Conservation (phyloP, 2,888 invertebrate species). For the Neoaliturus tenellus region DNA sequence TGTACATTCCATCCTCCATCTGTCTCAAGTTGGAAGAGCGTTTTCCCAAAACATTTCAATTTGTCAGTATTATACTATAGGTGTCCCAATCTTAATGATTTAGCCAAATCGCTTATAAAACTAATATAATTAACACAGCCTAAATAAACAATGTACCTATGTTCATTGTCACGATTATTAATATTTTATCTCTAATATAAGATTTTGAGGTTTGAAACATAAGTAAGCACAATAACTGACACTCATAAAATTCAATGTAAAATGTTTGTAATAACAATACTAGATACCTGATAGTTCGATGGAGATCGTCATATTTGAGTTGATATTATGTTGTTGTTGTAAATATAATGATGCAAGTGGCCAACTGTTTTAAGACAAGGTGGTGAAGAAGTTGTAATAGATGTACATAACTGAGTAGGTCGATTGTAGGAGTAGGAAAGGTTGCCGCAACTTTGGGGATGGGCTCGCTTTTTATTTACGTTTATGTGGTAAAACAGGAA, state of each 20-base stretch:
- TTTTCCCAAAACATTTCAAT: neutral
- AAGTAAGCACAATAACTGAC: too few species aligned
- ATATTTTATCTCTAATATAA: too few species aligned
- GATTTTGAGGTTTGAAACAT: too few species aligned
- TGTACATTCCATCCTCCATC: neutral
- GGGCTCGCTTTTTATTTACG: constrained; percentile 31
- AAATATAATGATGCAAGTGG: neutral
- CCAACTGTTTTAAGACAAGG: neutral
- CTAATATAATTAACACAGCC: too few species aligned
- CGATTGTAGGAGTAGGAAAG: constrained; percentile 29
- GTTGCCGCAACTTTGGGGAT: constrained; percentile 44
- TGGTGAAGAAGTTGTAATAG: constrained; percentile 22
- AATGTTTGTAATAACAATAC: neutral
- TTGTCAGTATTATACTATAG: neutral
- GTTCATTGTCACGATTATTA: too few species aligned
- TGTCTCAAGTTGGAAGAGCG: neutral
- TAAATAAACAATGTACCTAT: too few species aligned
- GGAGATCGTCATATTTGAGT: neutral
- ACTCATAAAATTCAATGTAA: too few species aligned
- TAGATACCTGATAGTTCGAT: neutral
- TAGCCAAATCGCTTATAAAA: too few species aligned
- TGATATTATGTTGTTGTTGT: constrained; percentile 4
- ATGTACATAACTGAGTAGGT: constrained; percentile 44
- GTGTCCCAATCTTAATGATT: too few species aligned
- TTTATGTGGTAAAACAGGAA: neutral